Evolutionary conservation across 2,888 invertebrate species (phyloP).

Genomic region (Drosophila prostipennis): DNA sequence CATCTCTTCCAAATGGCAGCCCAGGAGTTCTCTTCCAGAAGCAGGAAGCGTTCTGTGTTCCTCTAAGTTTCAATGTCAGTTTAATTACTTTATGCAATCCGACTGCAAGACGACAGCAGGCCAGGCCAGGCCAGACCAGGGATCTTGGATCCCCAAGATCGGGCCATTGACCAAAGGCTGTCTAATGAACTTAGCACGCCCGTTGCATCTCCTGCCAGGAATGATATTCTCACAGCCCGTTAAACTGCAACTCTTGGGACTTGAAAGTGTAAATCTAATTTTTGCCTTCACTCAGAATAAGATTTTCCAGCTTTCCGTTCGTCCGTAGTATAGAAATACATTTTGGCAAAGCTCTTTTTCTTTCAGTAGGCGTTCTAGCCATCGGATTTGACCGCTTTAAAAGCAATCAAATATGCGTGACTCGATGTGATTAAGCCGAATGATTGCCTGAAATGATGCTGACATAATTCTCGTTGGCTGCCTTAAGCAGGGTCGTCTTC

Average conservation of each 20-base stretch:
- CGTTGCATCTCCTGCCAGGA: conserved; percentile 54
- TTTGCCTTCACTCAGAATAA: conserved; percentile 1
- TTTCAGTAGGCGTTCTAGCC: conserved; percentile 10
- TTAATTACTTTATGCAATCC: conserved; percentile 78
- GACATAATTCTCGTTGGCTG: conserved; percentile 58
- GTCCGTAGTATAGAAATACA: neutral
- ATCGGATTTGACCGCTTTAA: conserved; percentile 47
- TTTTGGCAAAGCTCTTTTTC: conserved; percentile 22
- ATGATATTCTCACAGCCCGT: conserved; percentile 46
- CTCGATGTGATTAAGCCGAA: conserved; percentile 62
- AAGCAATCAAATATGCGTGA: conserved; percentile 74
- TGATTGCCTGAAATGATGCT: conserved; percentile 64
- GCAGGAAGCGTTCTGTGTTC: conserved; percentile 80
- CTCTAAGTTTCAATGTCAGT: conserved; percentile 79
- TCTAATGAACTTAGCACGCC: conserved; percentile 55
- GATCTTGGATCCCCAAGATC: conserved; percentile 1
- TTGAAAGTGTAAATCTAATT: conserved; percentile 38
- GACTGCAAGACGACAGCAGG: conserved; percentile 47
- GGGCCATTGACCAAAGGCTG: conserved; percentile 74
- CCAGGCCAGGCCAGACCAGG: neutral
- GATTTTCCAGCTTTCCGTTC: conserved; percentile 1
- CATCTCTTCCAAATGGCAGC: conserved; percentile 1
- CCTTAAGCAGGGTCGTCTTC: conserved; percentile 21
- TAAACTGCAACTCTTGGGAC: conserved; percentile 3
- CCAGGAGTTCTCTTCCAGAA: conserved; percentile 61